Evolutionary conservation across 2,888 invertebrate species (phyloP), one percentile per base, ranked within the genome.

Genomic region (Yponomeuta sedellus): DNA sequence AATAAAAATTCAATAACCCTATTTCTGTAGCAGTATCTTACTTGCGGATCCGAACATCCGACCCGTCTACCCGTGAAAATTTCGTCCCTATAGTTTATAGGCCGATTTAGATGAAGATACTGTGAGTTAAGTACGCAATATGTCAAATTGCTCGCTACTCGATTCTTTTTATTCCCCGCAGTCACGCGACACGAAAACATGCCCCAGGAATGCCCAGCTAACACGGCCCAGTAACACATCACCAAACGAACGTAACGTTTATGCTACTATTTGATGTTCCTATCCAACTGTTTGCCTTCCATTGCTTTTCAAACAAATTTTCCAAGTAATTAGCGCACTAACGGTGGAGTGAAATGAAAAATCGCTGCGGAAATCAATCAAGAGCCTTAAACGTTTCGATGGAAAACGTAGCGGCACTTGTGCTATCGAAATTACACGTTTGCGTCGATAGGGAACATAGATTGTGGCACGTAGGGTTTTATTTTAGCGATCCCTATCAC

Each of bases 31-130:
- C 44, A 52, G 16, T 52, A 52, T 52, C 44, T 52, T 16, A 52
- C 44, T 16, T 52, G 16, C 44, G 44, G 44, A 52, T 52, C 44
- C 44, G 44, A 52, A 16, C 12, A 52, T 16, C 44, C 44, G 44
- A 52, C 44, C 16, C 44, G 12, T 52, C 44, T 44, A 63, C 11
- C 63, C 22, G 64, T 25, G 57, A 59, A 65, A 58, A 65, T 56
- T 56, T 59, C 65, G 57, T 65, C 59, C 58, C 58, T 58, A 59
- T 65, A 65, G 56, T 34, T 65, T 65, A 65, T 39, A 28, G 76
- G 71, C 71, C 80, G 81, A 86, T 88, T 88, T 86, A 84, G 85
- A 86, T 88, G 86, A 81, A 87, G 85, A 87, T 87, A 86, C 86
- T 80, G 78, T 74, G 80, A 81, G 81, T 85, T 84, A 82, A 86